Evolutionary conservation across 1,140 invertebrate species (phyloP), one percentile per base, ranked within the genome.

Genomic region (Drosophila willistoni): DNA sequence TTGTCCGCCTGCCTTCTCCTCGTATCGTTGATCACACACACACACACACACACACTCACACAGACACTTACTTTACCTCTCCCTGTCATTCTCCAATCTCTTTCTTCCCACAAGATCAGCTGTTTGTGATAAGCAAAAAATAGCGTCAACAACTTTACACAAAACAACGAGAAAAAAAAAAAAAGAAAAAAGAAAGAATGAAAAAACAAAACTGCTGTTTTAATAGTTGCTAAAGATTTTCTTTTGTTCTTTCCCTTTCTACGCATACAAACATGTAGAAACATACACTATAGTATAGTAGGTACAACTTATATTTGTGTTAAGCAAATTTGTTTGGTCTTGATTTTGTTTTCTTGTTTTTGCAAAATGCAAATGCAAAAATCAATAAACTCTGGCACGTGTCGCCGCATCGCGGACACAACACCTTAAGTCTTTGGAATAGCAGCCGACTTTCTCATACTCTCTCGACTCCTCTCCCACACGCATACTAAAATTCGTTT

Each of bases 301-400:
- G 36, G 55, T 51, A 56, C 41, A 60, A 41, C 42, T 68, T 73
- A 51, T 86, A 78, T 86, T 87, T 82, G 83, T 82, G 71, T 39
- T 86, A 82, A 87, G 83, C 79, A 79, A 86, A 86, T 86, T 86
- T 87, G 82, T 72, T 71, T 71, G 67, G 71, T 86, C 56, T 59
- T 59, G 77, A 80, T 80, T 84, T 86, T 87, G 82, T 72, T 68
- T 71, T 81, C 56, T 59, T 59, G 73, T 77, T 80, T 84, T 62
- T 42, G 60, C 39, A 62, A 62, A 61, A 61, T 36, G 14, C 36
- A 44, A 59, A 59, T 59, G 56, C 56, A 39, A 59, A 59, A 59
- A 59, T 59, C 56, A 59, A 59, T 59, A 59, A 59, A 36, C 56
- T 36, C 17, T 36, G 56, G 56, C 56, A 59, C 56, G 56, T 59